Evolutionary conservation across 2,888 invertebrate genomes (phyloP).

Genomic region (Dynastes tityus): DNA sequence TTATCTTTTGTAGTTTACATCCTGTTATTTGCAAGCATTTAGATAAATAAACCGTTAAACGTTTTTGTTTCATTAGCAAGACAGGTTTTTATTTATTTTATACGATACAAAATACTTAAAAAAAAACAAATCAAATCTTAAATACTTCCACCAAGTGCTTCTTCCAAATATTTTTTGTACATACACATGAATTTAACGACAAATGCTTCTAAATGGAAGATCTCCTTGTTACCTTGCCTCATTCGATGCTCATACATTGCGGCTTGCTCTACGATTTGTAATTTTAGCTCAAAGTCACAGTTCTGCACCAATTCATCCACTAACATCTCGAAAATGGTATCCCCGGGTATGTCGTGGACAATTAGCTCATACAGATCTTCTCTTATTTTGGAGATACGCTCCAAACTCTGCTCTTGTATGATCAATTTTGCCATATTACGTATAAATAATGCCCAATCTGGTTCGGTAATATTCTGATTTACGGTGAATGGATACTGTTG

Average conservation of each 20-base stretch:
- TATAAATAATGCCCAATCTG: slow-evolving; percentile 95
- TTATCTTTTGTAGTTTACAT: too few species aligned
- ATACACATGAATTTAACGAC: slow-evolving; percentile 96
- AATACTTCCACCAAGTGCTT: slow-evolving; percentile 76
- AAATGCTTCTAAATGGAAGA: slow-evolving; percentile 98
- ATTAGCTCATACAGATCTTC: slow-evolving; percentile 93
- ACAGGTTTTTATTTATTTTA: too few species aligned
- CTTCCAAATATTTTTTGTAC: slow-evolving; percentile 90
- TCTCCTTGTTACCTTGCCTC: slow-evolving; percentile 92
- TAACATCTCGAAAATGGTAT: slow-evolving; percentile 91
- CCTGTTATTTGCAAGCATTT: too few species aligned
- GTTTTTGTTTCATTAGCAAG: too few species aligned
- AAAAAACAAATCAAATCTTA: slow-evolving; percentile 59
- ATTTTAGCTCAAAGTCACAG: slow-evolving; percentile 92
- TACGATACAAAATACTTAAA: neutral
- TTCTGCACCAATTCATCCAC: slow-evolving; percentile 88
- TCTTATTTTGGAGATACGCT: slow-evolving; percentile 87
- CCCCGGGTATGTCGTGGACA: slow-evolving; percentile 93
- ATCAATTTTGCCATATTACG: slow-evolving; percentile 90
- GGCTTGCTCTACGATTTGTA: slow-evolving; percentile 88
- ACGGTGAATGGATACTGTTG: slow-evolving; percentile 88
- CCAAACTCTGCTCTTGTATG: slow-evolving; percentile 88
- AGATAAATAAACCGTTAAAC: too few species aligned
- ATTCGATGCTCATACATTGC: slow-evolving; percentile 94
- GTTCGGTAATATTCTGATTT: slow-evolving; percentile 86